Base-by-base conservation (phyloP, 2,113 vertebrate species). In the Mesembrinibis cayennensis region DNA sequence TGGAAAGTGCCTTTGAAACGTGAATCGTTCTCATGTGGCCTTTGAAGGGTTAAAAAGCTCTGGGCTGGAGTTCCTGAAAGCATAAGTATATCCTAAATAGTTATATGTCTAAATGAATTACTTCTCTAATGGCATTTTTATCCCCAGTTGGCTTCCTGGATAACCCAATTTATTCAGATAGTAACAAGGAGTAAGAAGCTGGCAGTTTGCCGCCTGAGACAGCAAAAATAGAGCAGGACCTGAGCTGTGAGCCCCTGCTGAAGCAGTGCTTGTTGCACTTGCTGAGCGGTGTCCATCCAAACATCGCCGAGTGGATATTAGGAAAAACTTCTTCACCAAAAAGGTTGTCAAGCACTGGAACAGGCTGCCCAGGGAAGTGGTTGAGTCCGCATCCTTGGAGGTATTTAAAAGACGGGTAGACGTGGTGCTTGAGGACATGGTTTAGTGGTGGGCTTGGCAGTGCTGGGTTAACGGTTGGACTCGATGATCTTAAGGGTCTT, bases 261-360 rank as follows among this genome's bases (percentile, higher is more conserved):
- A 47, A 38, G 29, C 34, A 23, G 20, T 21, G 42, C 50, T 70
- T 56, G 30, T 69, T 0, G 0, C 47, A 26, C 21, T 53, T 0
- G 0, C 29, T 50, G 53, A 70, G 53, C 6, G 1, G 6, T 9
- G 59, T 56, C 61, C 13, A 7, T 36, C n/a, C 38, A 78, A 38
- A 62, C 4, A 3, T 52, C 5, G 0, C 26, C 2, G 2, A 45
- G 38, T 38, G 38, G 38, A 38, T 38, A 38, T 7, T 38, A 38
- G 38, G 38, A 38, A 38, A 38, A 38, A 38, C 38, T 38, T 38
- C 38, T 38, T 38, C 38, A 38, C 38, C 9, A 9, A 38, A 38
- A 38, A 9, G 38, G 38, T 38, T 8, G 38, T 38, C 38, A 38
- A 38, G 38, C 38, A 38, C 38, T 38, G 38, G 38, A 38, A 38